Base-by-base conservation (phyloP, 2,888 invertebrate species). In the Erpobdella octoculata region DNA sequence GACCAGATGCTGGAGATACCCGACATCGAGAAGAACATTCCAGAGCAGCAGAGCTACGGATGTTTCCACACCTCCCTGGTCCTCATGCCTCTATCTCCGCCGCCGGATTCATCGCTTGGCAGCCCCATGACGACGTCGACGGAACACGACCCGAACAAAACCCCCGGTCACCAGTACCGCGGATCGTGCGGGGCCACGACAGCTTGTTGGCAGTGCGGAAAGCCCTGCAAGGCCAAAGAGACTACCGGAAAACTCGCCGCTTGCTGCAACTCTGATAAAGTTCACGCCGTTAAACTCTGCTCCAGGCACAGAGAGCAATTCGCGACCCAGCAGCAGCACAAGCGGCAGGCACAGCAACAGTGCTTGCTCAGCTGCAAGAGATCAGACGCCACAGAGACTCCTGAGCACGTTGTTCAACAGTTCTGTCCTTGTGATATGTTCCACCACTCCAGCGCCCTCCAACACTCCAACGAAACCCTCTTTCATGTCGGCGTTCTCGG, bases 51-150 rank as follows among this genome's bases (percentile, higher is more conserved):
- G 28, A 53, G 28, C 53, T 53, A 53, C 18, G 53, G 53, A 4
- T 53, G 53, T 9, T 53, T 53, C 53, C 53, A 53, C 15, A 53
- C 53, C 53, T 53, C 53, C 28, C 28, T 53, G 53, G 53, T 53
- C 5, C 53, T 53, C 53, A 25, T 53, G 53, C 53, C 53, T 5
- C 2, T 53, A 9, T 25, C 21, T 12, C 53, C 8, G 15, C 21
- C 21, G 21, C 21, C 21, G 6, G 15, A n/a, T 28, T 25, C 8
- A 21, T n/a, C 53, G 8, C 1, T 53, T 6, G 53, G 28, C 5
- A 25, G 53, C 53, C n/a, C n/a, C n/a, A n/a, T n/a, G n/a, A n/a
- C n/a, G n/a, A n/a, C n/a, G n/a, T n/a, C n/a, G n/a, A n/a, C n/a
- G n/a, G n/a, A n/a, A n/a, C n/a, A n/a, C n/a, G n/a, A n/a, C n/a